phyloP scores from a whole-genome alignment of 37 sponge, comb jelly and placozoan genomes.

The Diacarnus erythraeanus region DNA sequence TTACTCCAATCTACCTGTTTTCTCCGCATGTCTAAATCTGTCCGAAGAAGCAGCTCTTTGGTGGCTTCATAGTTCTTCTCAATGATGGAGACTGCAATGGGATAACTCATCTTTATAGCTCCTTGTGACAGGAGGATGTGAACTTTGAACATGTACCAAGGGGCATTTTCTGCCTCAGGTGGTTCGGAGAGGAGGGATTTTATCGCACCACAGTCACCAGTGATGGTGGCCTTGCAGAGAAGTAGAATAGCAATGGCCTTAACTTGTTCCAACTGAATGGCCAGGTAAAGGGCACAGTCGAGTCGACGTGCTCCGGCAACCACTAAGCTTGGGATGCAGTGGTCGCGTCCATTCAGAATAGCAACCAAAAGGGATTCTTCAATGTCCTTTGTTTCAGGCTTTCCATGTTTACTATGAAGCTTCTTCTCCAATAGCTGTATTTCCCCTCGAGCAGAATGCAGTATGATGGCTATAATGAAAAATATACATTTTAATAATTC shows the following conservation, averaged over 20 bases:
- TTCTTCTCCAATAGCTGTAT: constrained; percentile 29
- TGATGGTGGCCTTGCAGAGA: constrained; percentile 75
- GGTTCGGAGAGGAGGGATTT: constrained; percentile 78
- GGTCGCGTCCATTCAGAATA: constrained; percentile 45
- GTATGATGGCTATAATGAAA: constrained; percentile 35
- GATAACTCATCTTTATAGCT: constrained; percentile 53
- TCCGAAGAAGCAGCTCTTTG: constrained; percentile 68
- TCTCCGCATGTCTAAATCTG: constrained; percentile 74
- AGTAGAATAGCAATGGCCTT: constrained; percentile 72
- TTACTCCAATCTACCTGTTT: constrained; percentile 76
- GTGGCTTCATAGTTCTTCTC: constrained; percentile 72
- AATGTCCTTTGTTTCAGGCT: constrained; percentile 47
- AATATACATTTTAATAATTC: too few relatives aligned
- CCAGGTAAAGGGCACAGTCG: constrained; percentile 69
- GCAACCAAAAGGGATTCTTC: constrained; percentile 70
- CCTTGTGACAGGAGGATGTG: constrained; percentile 50
- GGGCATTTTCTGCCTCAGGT: constrained; percentile 29
- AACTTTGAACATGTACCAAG: constrained; percentile 72
- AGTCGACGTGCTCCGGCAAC: constrained; percentile 61
- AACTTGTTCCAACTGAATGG: constrained; percentile 69
- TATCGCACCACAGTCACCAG: constrained; percentile 42
- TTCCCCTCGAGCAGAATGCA: constrained; percentile 14
- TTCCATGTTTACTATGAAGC: constrained; percentile 3
- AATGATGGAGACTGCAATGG: constrained; percentile 75
- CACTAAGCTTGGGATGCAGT: constrained; percentile 42